Percentiles rank a stretch among this genome's conserved stretches.
These are phyloP conservation scores for Tautogolabrus adspersus DNA, from an alignment of 2,113 vertebrate genomes.

Conservation along the genomic window DNA sequence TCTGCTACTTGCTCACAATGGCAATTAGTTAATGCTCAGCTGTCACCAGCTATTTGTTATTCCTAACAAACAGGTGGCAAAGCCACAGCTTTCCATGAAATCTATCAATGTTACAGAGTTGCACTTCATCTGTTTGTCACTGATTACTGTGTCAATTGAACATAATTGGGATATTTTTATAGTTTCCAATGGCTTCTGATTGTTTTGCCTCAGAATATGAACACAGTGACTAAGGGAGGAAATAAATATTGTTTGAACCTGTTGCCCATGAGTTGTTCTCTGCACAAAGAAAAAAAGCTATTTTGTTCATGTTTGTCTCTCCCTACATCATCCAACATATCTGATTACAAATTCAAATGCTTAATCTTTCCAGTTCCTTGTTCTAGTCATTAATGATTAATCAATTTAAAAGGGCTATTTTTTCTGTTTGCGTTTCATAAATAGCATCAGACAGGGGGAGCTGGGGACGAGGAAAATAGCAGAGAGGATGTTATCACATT, in stretches of 20 bases:
- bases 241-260: background rate
- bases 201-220: background rate
- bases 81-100: conserved; percentile 35
- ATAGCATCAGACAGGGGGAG: background rate
- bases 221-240: background rate
- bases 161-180: background rate
- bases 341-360: background rate
- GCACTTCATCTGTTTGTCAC: conserved; percentile 3
- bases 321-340: background rate
- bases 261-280: background rate
- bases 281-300: background rate
- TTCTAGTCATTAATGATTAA: background rate
- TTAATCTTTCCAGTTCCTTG: background rate
- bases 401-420: background rate
- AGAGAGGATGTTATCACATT: conserved; percentile 8
- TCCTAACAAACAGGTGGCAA: background rate
- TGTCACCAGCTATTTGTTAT: background rate
- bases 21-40: conserved; percentile 6
- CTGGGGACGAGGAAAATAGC: background rate
- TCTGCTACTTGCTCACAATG: background rate
- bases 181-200: background rate
- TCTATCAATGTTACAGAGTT: conserved; percentile 12
- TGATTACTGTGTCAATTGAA: background rate
- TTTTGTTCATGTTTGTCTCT: background rate
- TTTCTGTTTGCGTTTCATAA: background rate